Conservation (phyloP, 2,113 vertebrate species). For the Ginglymostoma cirratum region DNA sequence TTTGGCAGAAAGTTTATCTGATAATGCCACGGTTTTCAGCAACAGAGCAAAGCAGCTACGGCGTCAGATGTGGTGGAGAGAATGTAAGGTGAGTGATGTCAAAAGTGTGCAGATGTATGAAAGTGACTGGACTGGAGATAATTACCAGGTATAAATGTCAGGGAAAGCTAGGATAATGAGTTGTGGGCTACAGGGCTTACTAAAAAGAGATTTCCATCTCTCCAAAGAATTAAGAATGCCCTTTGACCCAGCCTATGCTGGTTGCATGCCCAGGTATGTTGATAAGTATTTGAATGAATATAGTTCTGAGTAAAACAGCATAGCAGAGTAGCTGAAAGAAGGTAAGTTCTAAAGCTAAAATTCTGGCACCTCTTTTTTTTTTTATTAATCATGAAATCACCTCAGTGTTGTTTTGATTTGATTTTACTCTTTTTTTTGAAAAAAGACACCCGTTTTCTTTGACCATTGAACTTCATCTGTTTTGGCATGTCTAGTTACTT, state of each 20-base stretch:
- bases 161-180: constrained; percentile 8
- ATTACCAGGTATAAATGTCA: background rate
- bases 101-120: background rate
- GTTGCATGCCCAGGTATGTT: background rate
- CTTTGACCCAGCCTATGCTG: background rate
- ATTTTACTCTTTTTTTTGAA: background rate
- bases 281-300: background rate
- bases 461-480: background rate
- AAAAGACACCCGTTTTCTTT: background rate
- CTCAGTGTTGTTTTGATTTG: background rate
- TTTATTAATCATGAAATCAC: background rate
- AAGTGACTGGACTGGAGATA: background rate
- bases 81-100: constrained; percentile 73
- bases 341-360: background rate
- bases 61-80: constrained; percentile 95
- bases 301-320: background rate
- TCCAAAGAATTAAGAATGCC: background rate
- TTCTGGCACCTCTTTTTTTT: background rate
- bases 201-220: background rate
- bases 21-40: constrained; percentile 95
- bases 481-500: background rate
- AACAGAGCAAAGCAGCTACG: constrained; percentile 95
- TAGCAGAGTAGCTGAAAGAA: background rate
- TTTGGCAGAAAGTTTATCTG: constrained; percentile 83
- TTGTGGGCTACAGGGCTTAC: background rate